Base-by-base conservation (phyloP, 2,888 invertebrate genomes). In the Congeria kusceri region DNA sequence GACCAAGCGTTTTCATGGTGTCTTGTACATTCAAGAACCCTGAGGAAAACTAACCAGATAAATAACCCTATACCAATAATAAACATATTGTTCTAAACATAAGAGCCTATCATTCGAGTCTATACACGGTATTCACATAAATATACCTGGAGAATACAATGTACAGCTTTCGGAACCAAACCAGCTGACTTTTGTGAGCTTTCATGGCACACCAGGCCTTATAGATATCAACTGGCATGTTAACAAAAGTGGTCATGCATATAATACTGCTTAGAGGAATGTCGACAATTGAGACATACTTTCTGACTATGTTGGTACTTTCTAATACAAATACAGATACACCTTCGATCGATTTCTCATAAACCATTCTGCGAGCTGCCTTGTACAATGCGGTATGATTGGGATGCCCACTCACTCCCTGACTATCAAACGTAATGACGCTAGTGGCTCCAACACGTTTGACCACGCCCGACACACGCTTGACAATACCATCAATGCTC, bases 111-210 rank as follows among this genome's bases (percentile, higher is more conserved):
- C 39, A 39, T 3, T 39, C 63, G 59, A 87, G 76, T 70, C 80
- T 80, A 20, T 73, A 68, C 27, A 98, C 94, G 0, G 98, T 97
- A 93, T 99, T 99, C 80, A 99, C 96, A 85, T 97, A 95, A 94
- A 97, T 96, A 92, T 98, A 99, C 69, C 98, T 95, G 18, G 98
- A 98, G 94, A 98, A 97, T 56, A 95, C 92, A 88, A 99, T 96
- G 92, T 98, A 99, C 3, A 99, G 94, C 92, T 96, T 95, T 39
- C 99, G 95, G 94, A 97, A 99, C 99, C 99, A 99, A 49, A 97
- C 96, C 94, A 97, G 96, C 93, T 99, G 99, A n/a, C 98, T 97
- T 86, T 95, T 94, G 93, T 99, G 98, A 70, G 95, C 95, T 84
- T 95, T 95, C 98, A 99, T 98, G 3, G 98, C 98, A 84, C 95